phyloP scores from a whole-genome alignment of 2,113 vertebrate genomes.

The Anas platyrhynchos region DNA sequence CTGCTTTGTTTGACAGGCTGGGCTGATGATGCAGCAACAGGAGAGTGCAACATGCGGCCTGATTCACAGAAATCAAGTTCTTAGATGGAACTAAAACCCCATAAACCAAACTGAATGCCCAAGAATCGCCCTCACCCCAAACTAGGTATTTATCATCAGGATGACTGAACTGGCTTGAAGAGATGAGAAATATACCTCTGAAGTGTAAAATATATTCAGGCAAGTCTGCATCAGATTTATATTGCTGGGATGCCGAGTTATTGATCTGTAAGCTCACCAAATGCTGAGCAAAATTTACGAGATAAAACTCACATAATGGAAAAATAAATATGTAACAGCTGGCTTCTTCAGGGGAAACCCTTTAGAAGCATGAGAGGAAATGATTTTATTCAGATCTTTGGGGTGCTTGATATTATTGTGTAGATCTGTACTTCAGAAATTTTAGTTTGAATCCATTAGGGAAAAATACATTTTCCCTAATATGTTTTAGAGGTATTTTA shows the following conservation, averaged over 20 bases:
- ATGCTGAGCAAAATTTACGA: constrained; percentile 62
- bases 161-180: background rate
- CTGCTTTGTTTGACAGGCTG: background rate
- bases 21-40: accelerated
- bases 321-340: constrained; percentile 72
- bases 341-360: constrained; percentile 47
- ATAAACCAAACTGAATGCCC: background rate
- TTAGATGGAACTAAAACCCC: background rate
- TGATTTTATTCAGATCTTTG: constrained; percentile 34
- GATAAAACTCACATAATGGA: constrained; percentile 53
- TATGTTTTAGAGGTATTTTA: constrained; percentile 8
- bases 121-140: background rate
- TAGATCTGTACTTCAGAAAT: constrained; percentile 45
- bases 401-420: background rate
- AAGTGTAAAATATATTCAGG: constrained; percentile 56
- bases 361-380: constrained; percentile 62
- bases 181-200: constrained; percentile 36
- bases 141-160: constrained; percentile 6
- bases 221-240: constrained; percentile 43
- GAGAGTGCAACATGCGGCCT: background rate
- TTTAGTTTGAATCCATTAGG: constrained; percentile 11
- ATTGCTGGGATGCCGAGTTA: constrained; percentile 41
- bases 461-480: background rate
- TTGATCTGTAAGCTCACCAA: constrained; percentile 57
- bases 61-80: background rate